phyloP scores from a whole-genome alignment of 2,797 vertebrate genomes.

The Hydrophis major region DNA sequence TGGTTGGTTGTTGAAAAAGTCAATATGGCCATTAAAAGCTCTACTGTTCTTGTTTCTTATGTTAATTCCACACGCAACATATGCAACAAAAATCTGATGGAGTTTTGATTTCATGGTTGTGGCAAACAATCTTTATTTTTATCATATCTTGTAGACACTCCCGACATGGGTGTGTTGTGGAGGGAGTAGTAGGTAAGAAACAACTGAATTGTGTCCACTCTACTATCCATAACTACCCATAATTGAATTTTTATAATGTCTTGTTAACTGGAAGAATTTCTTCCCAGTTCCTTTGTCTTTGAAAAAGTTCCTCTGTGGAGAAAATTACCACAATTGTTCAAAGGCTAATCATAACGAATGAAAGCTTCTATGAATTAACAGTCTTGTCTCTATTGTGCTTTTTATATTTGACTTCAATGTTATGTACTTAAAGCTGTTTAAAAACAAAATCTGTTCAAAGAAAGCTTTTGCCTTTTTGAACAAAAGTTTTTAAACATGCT shows the following conservation, averaged over 20 bases:
- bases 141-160: neutral
- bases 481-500: slow-evolving; percentile 1
- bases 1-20: neutral
- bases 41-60: neutral
- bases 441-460: slow-evolving; percentile 6
- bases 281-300: neutral
- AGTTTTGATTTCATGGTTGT: neutral
- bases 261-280: neutral
- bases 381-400: slow-evolving; percentile 22
- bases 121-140: neutral
- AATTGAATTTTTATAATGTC: slow-evolving; percentile 21
- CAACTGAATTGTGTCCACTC: neutral
- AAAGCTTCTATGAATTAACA: slow-evolving; percentile 12
- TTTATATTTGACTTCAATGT: slow-evolving; percentile 27
- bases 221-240: neutral
- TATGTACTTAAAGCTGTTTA: neutral
- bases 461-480: slow-evolving; percentile 25
- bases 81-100: neutral
- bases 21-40: neutral
- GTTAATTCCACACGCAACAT: neutral
- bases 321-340: neutral
- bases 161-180: neutral
- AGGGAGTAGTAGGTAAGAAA: neutral
- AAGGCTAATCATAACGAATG: slow-evolving; percentile 15
- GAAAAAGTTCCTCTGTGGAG: neutral